Base-by-base conservation (phyloP, 2,797 vertebrate species). In the Antennarius maculatus region DNA sequence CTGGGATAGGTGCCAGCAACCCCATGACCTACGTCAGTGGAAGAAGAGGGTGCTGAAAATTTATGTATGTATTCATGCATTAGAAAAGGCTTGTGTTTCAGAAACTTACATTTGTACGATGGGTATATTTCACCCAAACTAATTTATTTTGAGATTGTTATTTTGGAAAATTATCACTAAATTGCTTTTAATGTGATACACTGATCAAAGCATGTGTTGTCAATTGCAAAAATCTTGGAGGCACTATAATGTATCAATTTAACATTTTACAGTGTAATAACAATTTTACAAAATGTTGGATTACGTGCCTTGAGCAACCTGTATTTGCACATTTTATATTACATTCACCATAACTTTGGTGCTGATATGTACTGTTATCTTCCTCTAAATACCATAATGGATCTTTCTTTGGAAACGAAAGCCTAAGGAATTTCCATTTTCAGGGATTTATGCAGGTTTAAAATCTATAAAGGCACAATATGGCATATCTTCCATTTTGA, bases 261-360 rank as follows among this genome's bases (percentile, higher is more conserved):
- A 48, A 14, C 12, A 39, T 45, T 54, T 16, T 54, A 49, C 28
- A 37, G 16, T 39, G 15, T 27, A 42, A 41, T 31, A 2, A 39
- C 11, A 10, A 41, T 18, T 7, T 47, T 39, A 28, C 8, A 28
- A 4, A 39, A 34, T 18, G 8, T 0, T 0, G 29, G 5, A 8
- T 43, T 3, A 34, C 2, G 17, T 69, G 49, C 53, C 53, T 67
- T 14, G 6, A 43, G 39, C 5, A 13, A 43, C 14, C 6, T 1
- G 29, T 56, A n/a, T 50, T 65, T 61, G 29, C 48, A 58, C 10
- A 23, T 54, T 46, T 49, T 28, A 29, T 37, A 34, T 16, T 13
- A 6, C 11, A 34, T 31, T 49, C 3, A 13, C 17, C 43, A 46
- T 5, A n/a, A 31, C 13, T 15, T 43, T 16, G 5, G 17, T 68